Percentiles rank a stretch among this genome's conserved stretches.
Evolutionary conservation across 2,888 invertebrate genomes (phyloP).

Genomic region (Mamestra brassicae): DNA sequence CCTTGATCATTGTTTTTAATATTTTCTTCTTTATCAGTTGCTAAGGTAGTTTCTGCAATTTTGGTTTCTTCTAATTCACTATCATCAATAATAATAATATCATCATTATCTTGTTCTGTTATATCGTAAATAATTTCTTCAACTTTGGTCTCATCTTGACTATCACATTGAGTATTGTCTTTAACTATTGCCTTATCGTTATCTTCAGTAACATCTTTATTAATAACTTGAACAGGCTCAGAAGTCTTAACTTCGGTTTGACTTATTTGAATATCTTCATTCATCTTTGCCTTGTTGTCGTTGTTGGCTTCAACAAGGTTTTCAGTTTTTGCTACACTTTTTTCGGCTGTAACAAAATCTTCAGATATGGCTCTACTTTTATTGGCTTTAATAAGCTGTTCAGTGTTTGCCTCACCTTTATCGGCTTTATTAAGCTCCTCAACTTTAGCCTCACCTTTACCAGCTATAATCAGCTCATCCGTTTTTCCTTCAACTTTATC

Average conservation of each 20-base stretch:
- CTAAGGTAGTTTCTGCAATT: constrained; percentile 3
- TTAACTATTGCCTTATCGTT: constrained; percentile 27
- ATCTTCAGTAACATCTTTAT: constrained; percentile 20
- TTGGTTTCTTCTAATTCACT: constrained; percentile 44
- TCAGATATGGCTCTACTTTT: neutral
- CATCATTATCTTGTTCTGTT: constrained; percentile 39
- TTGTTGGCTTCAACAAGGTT: constrained; percentile 10
- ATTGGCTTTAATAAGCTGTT: constrained; percentile 6
- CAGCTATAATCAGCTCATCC: neutral
- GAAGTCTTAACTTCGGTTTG: constrained; percentile 19
- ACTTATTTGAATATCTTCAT: constrained; percentile 22
- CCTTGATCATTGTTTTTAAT: constrained; percentile 4
- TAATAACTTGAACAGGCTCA: constrained; percentile 31
- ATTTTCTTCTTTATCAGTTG: constrained; percentile 11
- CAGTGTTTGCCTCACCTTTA: constrained; percentile 16
- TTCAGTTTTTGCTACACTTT: constrained; percentile 7
- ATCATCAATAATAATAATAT: constrained; percentile 49
- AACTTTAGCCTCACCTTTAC: constrained; percentile 11
- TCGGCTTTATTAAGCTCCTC: neutral
- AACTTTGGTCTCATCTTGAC: constrained; percentile 44
- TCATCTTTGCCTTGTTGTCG: constrained; percentile 5
- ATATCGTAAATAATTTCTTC: constrained; percentile 50
- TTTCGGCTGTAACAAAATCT: neutral
- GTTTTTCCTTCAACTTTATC: neutral
- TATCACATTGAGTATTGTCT: constrained; percentile 51